Evolutionary conservation across 1,140 invertebrate species (phyloP).

Genomic region (Orius insidiosus): DNA sequence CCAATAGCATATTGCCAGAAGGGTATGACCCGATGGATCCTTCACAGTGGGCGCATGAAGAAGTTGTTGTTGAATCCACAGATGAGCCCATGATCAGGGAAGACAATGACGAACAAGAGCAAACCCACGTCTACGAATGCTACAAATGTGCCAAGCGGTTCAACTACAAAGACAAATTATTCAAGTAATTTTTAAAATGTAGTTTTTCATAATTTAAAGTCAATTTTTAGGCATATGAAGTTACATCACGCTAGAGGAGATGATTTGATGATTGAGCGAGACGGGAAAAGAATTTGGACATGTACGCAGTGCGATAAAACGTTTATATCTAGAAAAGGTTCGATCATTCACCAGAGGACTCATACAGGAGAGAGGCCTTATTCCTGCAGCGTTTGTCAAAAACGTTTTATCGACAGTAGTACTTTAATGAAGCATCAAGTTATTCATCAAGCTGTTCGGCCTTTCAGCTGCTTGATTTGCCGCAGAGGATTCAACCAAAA

Average conservation of each 20-base stretch:
- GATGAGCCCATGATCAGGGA: slow-evolving; percentile 3
- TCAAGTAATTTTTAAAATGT: slow-evolving; percentile 10
- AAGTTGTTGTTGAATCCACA: slow-evolving; percentile 12
- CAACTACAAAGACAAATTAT: slow-evolving; percentile 16
- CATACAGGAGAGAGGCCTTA: slow-evolving; percentile 29
- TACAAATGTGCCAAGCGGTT: slow-evolving; percentile 16
- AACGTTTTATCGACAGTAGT: slow-evolving; percentile 24
- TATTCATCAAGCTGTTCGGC: slow-evolving; percentile 20
- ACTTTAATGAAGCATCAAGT: slow-evolving; percentile 20
- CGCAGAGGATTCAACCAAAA: slow-evolving; percentile 18
- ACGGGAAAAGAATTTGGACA: slow-evolving; percentile 18
- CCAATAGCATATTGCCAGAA: slow-evolving; percentile 15
- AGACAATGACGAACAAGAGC: slow-evolving; percentile 8
- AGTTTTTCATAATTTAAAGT: slow-evolving; percentile 2
- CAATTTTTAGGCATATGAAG: slow-evolving; percentile 15
- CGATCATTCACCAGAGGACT: slow-evolving; percentile 21
- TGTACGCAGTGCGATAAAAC: slow-evolving; percentile 17
- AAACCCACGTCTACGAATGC: slow-evolving; percentile 15
- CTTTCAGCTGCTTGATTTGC: slow-evolving; percentile 17
- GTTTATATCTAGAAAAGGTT: slow-evolving; percentile 20
- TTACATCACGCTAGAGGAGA: slow-evolving; percentile 13
- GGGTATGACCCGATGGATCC: slow-evolving; percentile 13
- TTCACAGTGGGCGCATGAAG: slow-evolving; percentile 14
- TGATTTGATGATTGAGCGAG: slow-evolving; percentile 13
- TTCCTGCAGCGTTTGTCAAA: slow-evolving; percentile 29